Conservation (phyloP, 2,888 invertebrate species). For the Pocota personata region DNA sequence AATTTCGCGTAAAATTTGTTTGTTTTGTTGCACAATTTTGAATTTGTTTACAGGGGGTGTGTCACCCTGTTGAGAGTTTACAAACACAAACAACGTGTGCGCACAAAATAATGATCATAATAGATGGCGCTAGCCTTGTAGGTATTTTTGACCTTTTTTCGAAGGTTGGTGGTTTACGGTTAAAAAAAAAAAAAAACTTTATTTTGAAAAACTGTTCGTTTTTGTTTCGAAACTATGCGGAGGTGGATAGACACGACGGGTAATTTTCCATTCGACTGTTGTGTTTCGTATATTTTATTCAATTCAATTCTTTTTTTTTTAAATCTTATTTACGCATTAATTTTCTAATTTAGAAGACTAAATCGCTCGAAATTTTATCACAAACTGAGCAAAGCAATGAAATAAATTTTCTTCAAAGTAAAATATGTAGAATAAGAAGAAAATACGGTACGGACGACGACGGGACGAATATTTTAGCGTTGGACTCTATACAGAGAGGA, state of each 20-base stretch:
- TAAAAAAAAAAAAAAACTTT: background rate
- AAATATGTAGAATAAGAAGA: constrained; percentile 41
- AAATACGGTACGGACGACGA: constrained; percentile 20
- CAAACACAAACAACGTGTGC: constrained; percentile 20
- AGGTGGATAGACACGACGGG: constrained; percentile 6
- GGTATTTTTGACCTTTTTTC: constrained; percentile 37
- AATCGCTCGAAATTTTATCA: constrained; percentile 81
- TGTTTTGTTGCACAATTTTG: background rate
- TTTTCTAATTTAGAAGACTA: constrained; percentile 75
- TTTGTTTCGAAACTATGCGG: background rate
- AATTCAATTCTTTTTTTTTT: background rate
- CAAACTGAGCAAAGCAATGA: constrained; percentile 78
- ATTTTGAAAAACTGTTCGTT: background rate
- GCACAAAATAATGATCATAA: background rate
- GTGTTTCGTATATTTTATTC: constrained; percentile 20
- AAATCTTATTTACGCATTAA: constrained; percentile 52
- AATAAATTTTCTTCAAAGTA: constrained; percentile 57
- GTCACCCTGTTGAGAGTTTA: constrained; percentile 36
- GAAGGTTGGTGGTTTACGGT: background rate
- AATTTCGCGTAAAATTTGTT: constrained; percentile 12
- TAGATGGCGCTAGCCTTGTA: constrained; percentile 36
- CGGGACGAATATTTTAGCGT: constrained; percentile 33
- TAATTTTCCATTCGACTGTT: constrained; percentile 22
- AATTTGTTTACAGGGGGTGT: constrained; percentile 39
- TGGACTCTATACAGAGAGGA: constrained; percentile 16